A percentile compares a stretch with the other conserved stretches of the same genome.
Evolutionary conservation across 2,797 vertebrate genomes (phyloP).

Genomic region (Chrysocyon brachyurus): DNA sequence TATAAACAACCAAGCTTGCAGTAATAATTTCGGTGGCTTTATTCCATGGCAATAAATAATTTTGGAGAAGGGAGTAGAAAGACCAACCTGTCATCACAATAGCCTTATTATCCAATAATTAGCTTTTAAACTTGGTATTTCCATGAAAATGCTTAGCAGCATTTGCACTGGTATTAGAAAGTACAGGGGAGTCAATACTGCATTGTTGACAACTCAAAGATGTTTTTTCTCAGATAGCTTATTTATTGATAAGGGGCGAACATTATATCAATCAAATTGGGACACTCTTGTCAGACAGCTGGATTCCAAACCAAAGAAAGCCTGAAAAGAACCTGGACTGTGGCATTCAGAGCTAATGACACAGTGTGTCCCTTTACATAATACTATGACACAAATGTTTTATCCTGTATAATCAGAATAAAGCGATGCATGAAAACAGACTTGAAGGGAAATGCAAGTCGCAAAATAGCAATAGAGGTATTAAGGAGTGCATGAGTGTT

Average conservation of each 20-base stretch:
- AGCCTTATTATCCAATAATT: conserved; percentile 11
- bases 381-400: not conserved
- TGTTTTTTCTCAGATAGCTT: conserved; percentile 28
- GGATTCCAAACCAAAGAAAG: conserved; percentile 13
- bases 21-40: conserved; percentile 42
- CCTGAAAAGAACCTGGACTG: not conserved
- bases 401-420: conserved; percentile 37
- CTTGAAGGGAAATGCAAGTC: conserved; percentile 13
- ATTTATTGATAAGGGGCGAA: conserved; percentile 15
- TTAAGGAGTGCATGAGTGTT: not conserved
- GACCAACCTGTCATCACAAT: not conserved
- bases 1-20: conserved; percentile 15
- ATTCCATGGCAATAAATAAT: not conserved
- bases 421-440: conserved; percentile 12
- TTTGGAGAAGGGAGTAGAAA: not conserved
- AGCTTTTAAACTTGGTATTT: conserved; percentile 46
- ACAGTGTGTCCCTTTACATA: not conserved
- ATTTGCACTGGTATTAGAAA: conserved; percentile 39
- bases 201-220: conserved; percentile 1
- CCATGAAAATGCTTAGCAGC: not conserved
- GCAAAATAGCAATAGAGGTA: conserved; percentile 27
- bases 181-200: not conserved
- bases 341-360: conserved; percentile 36
- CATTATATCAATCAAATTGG: not conserved
- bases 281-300: conserved; percentile 20